Evolutionary conservation across 2,797 vertebrate genomes (phyloP), one percentile per base, ranked within the genome.

Genomic region (Fistularia tabacaria): DNA sequence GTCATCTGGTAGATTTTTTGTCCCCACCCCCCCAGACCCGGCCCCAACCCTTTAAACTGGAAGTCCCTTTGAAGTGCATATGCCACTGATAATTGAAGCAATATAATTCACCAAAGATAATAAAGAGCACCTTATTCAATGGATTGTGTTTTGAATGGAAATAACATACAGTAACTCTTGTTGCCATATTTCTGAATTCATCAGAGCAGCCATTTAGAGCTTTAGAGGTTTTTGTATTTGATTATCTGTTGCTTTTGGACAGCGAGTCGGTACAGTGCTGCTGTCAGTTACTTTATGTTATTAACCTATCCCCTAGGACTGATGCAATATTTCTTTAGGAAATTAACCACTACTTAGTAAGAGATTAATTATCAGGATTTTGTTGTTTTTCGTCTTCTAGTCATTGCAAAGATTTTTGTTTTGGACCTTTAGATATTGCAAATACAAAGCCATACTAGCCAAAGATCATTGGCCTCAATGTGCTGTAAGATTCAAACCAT

Each of bases 21-120:
- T 46, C 8, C 13, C 50, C 36, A 45, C 43, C 25, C 7, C 3
- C 25, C 10, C 40, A n/a, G n/a, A n/a, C 7, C 46, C 51, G 50
- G 38, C 58, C 36, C 14, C 47, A 11, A 36, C 57, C 42, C 58
- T 82, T 85, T 75, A 72, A 81, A 80, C 79, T 77, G 74, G 55
- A 68, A 67, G 55, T 56, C 66, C 67, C 76, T 89, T 87, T 89
- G 82, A 84, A 86, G 85, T 77, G 57, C 85, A 88, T 74, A 78
- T 88, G 80, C 77, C 75, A 73, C 76, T 81, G 79, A 85, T 88
- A 84, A 87, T 82, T 86, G 80, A 80, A 77, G 80, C 81, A 80
- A 64, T 79, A 73, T 82, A 81, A 84, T 86, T 77, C 62, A 60
- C 65, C 58, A 76, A 77, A 76, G 77, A 86, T 82, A 80, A 83